These are phyloP conservation scores for Iguana delicatissima DNA, from an alignment of 2,797 vertebrate genomes.

Conservation along the genomic window DNA sequence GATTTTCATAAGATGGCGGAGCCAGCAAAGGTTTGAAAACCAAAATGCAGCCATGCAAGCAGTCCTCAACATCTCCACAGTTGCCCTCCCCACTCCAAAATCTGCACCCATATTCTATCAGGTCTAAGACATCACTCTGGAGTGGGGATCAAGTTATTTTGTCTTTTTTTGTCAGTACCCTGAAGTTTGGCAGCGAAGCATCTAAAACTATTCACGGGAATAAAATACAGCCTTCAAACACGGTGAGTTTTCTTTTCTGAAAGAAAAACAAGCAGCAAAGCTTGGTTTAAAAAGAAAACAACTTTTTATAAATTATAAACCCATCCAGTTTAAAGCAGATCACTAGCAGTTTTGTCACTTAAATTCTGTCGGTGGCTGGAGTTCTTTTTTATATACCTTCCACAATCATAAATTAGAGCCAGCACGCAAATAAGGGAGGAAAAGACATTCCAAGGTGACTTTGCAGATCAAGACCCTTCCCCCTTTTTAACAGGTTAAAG, in stretches of 20 bases:
- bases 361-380: slow-evolving; percentile 70
- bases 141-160: too few species aligned
- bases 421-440: slow-evolving; percentile 60
- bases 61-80: too few species aligned
- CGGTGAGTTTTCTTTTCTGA: background rate
- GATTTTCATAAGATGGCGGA: too few species aligned
- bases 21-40: too few species aligned
- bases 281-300: slow-evolving; percentile 73
- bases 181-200: background rate
- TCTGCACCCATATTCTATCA: background rate
- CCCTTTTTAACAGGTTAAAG: slow-evolving; percentile 74
- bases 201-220: too few species aligned
- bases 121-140: background rate
- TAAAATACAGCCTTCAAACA: background rate
- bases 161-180: background rate
- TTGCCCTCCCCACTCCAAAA: background rate
- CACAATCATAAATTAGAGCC: slow-evolving; percentile 78
- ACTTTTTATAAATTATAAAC: slow-evolving; percentile 79
- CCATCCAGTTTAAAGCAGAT: slow-evolving; percentile 79
- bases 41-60: too few species aligned
- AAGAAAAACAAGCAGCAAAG: slow-evolving; percentile 56
- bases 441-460: slow-evolving; percentile 68
- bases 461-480: slow-evolving; percentile 63
- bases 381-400: slow-evolving; percentile 62
- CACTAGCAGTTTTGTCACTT: slow-evolving; percentile 73